Evolutionary conservation across 2,888 invertebrate genomes (phyloP).

Genomic region (Cheilosia soror): DNA sequence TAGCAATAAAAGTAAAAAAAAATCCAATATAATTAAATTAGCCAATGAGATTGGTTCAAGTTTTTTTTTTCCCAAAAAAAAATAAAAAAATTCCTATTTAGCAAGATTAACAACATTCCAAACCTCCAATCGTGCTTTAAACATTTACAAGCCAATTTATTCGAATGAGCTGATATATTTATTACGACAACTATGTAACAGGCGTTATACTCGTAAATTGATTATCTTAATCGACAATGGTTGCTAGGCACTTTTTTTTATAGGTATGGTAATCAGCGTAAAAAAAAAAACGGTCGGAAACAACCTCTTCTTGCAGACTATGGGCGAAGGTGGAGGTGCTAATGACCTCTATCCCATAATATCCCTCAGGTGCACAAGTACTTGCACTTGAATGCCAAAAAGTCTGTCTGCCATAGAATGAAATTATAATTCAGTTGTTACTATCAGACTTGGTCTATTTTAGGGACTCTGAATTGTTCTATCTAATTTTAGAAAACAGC

Average conservation of each 20-base stretch:
- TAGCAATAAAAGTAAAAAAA: neutral
- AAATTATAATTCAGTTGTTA: neutral
- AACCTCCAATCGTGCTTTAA: neutral
- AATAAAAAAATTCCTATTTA: neutral
- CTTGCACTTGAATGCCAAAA: neutral
- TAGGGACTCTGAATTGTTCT: constrained; percentile 1
- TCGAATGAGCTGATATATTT: neutral
- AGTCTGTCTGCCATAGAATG: neutral
- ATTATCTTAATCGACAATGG: neutral
- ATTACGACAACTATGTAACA: neutral
- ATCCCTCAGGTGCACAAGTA: too few species aligned
- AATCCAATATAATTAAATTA: neutral
- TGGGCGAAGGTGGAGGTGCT: too few species aligned
- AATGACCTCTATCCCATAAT: too few species aligned
- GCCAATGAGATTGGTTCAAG: neutral
- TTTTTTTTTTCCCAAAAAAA: neutral
- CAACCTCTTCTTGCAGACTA: too few species aligned
- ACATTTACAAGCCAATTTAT: neutral
- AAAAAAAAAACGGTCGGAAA: too few species aligned
- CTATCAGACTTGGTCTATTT: constrained; percentile 16
- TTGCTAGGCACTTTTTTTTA: too few species aligned
- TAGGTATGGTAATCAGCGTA: neutral
- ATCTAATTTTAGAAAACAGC: constrained; percentile 47
- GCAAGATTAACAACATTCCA: neutral
- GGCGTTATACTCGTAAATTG: neutral